Conservation (phyloP, 2,797 vertebrate species). For the Mus spretus region DNA sequence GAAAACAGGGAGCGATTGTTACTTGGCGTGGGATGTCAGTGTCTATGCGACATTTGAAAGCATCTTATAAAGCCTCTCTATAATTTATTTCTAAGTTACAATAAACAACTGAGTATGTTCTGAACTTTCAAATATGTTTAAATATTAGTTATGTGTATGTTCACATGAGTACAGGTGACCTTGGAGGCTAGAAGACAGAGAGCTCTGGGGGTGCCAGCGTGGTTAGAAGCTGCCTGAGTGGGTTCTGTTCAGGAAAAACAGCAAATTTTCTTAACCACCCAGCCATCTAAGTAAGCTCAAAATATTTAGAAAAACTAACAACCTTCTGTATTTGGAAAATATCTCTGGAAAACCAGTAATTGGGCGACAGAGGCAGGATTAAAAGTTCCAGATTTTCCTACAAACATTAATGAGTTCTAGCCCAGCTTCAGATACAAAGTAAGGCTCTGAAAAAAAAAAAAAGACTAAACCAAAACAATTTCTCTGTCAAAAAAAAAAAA, state of each 20-base stretch:
- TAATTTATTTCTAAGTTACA: conserved; percentile 38
- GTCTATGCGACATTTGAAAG: conserved; percentile 29
- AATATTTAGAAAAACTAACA: background rate
- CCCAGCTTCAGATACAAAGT: background rate
- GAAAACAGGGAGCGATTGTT: conserved; percentile 15
- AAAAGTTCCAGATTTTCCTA: background rate
- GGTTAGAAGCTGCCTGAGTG: background rate
- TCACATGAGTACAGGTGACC: background rate
- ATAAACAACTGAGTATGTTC: background rate
- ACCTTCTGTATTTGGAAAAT: background rate
- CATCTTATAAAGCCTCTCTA: conserved; percentile 44
- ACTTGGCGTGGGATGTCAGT: conserved; percentile 12
- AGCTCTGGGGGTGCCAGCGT: no score
- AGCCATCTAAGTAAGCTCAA: background rate
- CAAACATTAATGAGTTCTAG: background rate
- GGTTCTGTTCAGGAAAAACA: background rate
- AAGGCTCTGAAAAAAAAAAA: background rate
- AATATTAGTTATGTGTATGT: background rate
- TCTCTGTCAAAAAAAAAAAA: background rate
- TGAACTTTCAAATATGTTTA: background rate
- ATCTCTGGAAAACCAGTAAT: background rate
- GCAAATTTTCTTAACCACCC: background rate
- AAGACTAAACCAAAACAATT: background rate
- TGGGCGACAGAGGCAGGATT: background rate
- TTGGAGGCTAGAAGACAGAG: background rate